A percentile compares a stretch with the other conserved stretches of the same genome.
Evolutionary conservation across 2,113 vertebrate species (phyloP).

Genomic region (Callionymus lyra): DNA sequence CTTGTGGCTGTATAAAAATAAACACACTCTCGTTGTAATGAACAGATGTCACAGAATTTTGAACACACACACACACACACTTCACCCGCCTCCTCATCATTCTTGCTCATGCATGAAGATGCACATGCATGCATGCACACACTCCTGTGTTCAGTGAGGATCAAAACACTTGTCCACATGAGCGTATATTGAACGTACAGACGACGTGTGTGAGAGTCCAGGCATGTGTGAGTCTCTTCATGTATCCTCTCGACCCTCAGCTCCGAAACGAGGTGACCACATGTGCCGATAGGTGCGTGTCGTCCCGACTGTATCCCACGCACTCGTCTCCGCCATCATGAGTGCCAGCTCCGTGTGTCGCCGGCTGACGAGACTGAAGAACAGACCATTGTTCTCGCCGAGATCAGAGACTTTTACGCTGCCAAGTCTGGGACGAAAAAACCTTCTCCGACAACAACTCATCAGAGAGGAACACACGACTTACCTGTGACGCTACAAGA

Average conservation of each 20-base stretch:
- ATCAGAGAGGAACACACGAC: slow-evolving; percentile 31
- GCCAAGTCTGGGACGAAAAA: slow-evolving; percentile 63
- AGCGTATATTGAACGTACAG: slow-evolving; percentile 13
- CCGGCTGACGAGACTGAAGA: slow-evolving; percentile 58
- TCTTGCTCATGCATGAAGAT: slow-evolving; percentile 36
- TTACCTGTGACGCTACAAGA: slow-evolving; percentile 23
- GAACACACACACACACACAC: slow-evolving; percentile 40
- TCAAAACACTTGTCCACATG: slow-evolving; percentile 22
- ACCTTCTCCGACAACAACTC: slow-evolving; percentile 43
- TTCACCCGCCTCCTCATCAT: slow-evolving; percentile 28
- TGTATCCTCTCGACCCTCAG: slow-evolving; percentile 31
- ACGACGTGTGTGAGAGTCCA: slow-evolving; percentile 9
- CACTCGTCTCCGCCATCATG: slow-evolving; percentile 21
- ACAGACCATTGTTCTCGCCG: slow-evolving; percentile 55
- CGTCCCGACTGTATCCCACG: slow-evolving; percentile 41
- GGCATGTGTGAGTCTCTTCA: slow-evolving; percentile 13
- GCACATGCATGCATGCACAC: slow-evolving; percentile 36
- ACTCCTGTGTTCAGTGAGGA: slow-evolving; percentile 1
- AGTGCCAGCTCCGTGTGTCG: slow-evolving; percentile 64
- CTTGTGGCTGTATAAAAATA: slow-evolving; percentile 73
- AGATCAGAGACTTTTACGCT: slow-evolving; percentile 58
- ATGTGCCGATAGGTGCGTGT: slow-evolving; percentile 9
- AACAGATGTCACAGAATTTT: slow-evolving; percentile 73
- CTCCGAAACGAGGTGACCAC: slow-evolving; percentile 26
- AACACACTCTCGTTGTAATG: slow-evolving; percentile 74